Evolutionary conservation across 2,888 invertebrate species (phyloP).

Genomic region (Smittia aterrima): DNA sequence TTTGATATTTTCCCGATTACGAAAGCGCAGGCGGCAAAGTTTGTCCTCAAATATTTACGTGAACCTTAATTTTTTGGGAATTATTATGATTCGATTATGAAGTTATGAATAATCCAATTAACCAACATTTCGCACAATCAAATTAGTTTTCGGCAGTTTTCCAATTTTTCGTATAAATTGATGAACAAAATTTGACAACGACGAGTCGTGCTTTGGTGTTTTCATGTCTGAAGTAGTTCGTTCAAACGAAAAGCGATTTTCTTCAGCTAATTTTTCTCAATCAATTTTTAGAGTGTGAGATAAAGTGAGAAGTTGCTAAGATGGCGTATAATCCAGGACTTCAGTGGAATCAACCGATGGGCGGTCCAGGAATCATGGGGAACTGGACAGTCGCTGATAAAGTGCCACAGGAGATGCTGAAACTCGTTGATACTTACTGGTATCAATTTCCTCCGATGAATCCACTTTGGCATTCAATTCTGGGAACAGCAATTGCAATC

Average conservation of each 20-base stretch:
- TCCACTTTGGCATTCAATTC: constrained; percentile 71
- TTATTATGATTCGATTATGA: no score
- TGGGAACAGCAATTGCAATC: background rate
- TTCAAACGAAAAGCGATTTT: constrained; percentile 6
- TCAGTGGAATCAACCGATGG: background rate
- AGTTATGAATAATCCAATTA: no score
- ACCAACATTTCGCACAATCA: no score
- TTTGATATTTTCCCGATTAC: no score
- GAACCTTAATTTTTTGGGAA: no score
- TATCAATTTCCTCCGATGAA: constrained; percentile 88
- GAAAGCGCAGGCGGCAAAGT: no score
- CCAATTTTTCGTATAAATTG: no score
- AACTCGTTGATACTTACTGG: constrained; percentile 73
- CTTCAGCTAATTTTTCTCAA: constrained; percentile 16
- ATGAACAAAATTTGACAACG: no score
- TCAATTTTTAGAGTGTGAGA: background rate
- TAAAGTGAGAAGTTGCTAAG: background rate
- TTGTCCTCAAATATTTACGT: no score
- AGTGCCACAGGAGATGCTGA: constrained; percentile 68
- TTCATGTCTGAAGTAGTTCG: constrained; percentile 26
- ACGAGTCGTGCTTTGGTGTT: background rate
- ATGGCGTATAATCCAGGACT: background rate
- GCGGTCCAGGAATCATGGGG: background rate
- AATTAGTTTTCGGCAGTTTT: no score
- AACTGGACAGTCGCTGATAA: constrained; percentile 68